These are phyloP conservation scores for Matsumurasca onukii DNA, from an alignment of 1,140 invertebrate species.

Conservation along the genomic window DNA sequence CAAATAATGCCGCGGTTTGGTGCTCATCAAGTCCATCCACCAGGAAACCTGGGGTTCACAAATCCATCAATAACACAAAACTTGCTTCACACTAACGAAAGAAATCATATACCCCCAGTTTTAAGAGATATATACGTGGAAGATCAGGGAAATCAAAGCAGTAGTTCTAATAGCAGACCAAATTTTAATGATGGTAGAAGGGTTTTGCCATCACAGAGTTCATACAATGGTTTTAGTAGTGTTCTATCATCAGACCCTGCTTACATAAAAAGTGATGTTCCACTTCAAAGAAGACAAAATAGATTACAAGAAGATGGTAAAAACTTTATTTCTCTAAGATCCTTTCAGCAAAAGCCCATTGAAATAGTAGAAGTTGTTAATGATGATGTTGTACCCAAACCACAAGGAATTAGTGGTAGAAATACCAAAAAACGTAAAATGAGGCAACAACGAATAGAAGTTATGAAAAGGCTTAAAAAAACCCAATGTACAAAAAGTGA, in stretches of 20 bases:
- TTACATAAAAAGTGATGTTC: slow-evolving; percentile 5
- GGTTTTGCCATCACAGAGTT: background rate
- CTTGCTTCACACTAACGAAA: too few species aligned
- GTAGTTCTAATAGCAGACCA: background rate
- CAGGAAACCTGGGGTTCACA: too few species aligned
- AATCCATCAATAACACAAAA: too few species aligned
- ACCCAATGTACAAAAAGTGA: background rate
- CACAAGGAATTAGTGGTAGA: background rate
- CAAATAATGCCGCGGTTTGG: background rate
- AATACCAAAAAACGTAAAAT: background rate
- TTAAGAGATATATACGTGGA: background rate
- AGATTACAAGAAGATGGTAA: background rate
- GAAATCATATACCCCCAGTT: background rate
- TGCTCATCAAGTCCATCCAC: too few species aligned
- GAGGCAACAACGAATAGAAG: background rate
- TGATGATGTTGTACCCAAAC: background rate
- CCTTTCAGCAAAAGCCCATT: background rate
- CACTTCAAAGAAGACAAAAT: background rate
- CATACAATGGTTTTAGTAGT: background rate
- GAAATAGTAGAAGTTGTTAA: background rate
- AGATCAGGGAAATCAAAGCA: background rate
- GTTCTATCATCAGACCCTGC: background rate
- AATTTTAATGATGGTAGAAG: background rate
- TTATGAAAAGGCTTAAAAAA: background rate
- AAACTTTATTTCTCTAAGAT: background rate